These are phyloP conservation scores for Columba guinea DNA, from an alignment of 2,797 vertebrate species.

Conservation along the genomic window DNA sequence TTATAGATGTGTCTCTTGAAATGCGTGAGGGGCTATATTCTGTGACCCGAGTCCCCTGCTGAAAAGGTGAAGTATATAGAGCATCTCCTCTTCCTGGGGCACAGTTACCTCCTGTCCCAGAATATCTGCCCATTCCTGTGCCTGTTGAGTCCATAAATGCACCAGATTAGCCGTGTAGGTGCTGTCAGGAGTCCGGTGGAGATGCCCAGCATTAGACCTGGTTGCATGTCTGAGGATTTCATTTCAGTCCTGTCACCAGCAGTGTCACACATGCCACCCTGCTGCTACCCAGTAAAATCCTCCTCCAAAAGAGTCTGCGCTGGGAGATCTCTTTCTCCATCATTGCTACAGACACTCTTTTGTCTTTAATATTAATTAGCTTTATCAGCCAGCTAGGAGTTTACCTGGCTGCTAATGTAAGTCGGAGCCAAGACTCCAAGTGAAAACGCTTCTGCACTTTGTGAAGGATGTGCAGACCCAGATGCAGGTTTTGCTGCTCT, in stretches of 20 bases:
- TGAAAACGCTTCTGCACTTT: neutral
- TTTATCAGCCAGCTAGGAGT: neutral
- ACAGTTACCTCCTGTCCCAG: rapidly evolving
- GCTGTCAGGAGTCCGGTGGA: neutral
- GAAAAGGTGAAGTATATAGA: neutral
- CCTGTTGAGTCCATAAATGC: rapidly evolving
- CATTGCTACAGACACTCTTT: neutral
- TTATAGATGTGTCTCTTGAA: neutral
- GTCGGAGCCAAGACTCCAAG: neutral
- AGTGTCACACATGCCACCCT: neutral
- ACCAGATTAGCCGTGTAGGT: neutral
- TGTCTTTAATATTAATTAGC: neutral
- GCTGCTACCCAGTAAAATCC: neutral
- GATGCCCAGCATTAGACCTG: neutral
- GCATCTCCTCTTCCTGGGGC: neutral
- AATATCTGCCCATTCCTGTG: neutral
- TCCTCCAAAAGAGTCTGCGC: neutral
- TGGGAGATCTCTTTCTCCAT: neutral
- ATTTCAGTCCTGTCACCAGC: neutral
- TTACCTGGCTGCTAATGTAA: neutral
- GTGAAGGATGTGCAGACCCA: neutral
- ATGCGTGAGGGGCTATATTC: neutral
- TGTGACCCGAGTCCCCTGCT: neutral
- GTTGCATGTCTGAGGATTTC: neutral
- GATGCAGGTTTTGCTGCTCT: neutral